Evolutionary conservation across 2,888 invertebrate genomes (phyloP), one percentile per base, ranked within the genome.

Genomic region (Meteorus cinctellus): DNA sequence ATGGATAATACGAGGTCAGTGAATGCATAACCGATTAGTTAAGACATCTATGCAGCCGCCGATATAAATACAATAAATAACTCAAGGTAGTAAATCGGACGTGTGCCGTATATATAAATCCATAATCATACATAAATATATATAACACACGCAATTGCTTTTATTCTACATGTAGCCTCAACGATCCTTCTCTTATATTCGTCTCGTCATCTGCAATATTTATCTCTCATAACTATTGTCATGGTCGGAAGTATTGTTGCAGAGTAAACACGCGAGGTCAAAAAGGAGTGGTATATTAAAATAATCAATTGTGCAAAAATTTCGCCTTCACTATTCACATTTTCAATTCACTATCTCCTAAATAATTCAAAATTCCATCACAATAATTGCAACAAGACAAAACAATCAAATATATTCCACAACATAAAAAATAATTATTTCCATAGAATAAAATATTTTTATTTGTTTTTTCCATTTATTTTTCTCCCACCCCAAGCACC

Each of bases 1-100:
- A 19, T n/a, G 10, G 8, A 55, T 55, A 4, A 8, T 55, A 55
- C 55, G 55, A 55, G 55, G 55, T 55, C 55, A 19, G 55, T 55
- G 55, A 67, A 67, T 67, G 48, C 67, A 67, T 69, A 69, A 69
- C 51, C 36, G 55, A 55, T 55, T 65, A 29, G 63, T 62, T 29
- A 27, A 16, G n/a, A 72, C 34, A 29, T 72, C 65, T 72, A 29
- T 31, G 31, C 10, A 62, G 19, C 48, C 31, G 29, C 45, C 63
- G 48, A 63, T 67, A 65, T 65, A 8, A 5, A 55, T 55, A 55
- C 4, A 55, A 24, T 24, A 36, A 67, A 67, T 65, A 51, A 31
- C 72, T 72, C 72, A 72, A 72, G 72, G 72, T 63, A 63, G n/a
- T 51, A 34, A 24, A 62, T 41, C 65, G 55, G 31, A 65, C 65